Percentiles rank a stretch among this genome's conserved stretches.
Conservation (phyloP, 2,888 invertebrate genomes). For the Epinotia ramella region DNA sequence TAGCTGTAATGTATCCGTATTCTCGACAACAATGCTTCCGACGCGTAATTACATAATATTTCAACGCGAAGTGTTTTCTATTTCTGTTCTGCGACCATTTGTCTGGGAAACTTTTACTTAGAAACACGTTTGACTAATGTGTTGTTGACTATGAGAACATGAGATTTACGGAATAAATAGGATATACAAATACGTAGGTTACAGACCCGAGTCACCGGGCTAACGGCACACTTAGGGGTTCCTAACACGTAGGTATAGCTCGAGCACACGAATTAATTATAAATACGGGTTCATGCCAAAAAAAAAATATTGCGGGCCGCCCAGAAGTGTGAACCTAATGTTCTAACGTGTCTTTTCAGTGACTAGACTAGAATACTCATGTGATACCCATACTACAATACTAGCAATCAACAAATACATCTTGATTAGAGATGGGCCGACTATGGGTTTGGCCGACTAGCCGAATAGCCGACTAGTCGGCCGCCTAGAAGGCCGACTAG, state of each 20-base stretch:
- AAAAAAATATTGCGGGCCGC: too few relatives aligned
- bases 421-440: too few relatives aligned
- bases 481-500: too few relatives aligned
- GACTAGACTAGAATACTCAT: too few relatives aligned
- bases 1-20: slow-evolving; percentile 17
- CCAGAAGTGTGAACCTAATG: too few relatives aligned
- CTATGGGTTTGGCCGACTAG: too few relatives aligned
- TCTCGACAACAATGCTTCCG: slow-evolving; percentile 43
- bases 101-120: slow-evolving; percentile 35
- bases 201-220: background rate
- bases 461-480: too few relatives aligned
- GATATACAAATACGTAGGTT: background rate
- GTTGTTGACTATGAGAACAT: slow-evolving; percentile 3
- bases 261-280: too few relatives aligned
- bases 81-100: slow-evolving; percentile 49
- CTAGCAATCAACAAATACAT: too few relatives aligned
- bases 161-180: slow-evolving; percentile 1
- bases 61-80: slow-evolving; percentile 57
- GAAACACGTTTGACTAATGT: slow-evolving; percentile 27
- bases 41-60: slow-evolving; percentile 67
- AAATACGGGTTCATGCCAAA: too few relatives aligned
- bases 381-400: too few relatives aligned
- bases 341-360: too few relatives aligned
- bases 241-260: background rate
- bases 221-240: background rate